Base-by-base conservation (phyloP, 2,113 vertebrate genomes). In the Lota lota region DNA sequence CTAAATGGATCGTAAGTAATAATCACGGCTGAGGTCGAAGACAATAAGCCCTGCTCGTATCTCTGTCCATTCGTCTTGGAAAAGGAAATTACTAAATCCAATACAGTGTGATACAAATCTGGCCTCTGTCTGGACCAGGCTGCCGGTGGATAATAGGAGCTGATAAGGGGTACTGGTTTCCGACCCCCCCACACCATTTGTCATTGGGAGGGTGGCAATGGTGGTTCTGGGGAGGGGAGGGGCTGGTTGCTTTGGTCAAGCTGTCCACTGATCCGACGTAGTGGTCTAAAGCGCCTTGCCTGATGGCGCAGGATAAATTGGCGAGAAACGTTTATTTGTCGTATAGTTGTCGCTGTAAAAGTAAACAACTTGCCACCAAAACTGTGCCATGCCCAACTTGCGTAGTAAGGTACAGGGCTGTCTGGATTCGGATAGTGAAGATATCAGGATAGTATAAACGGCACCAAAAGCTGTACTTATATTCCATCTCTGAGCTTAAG, bases 21-120 rank as follows among this genome's bases (percentile, higher is more conserved):
- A 88, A 86, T 83, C 83, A 71, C 54, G 58, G 61, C 17, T 19
- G 64, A n/a, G 82, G 84, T 85, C 83, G 80, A 70, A 83, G 85
- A 90, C 86, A 89, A 91, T 89, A 90, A 88, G 66, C 58, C 69
- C 65, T 63, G 54, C 16, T 54, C 36, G 76, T 88, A 92, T 90
- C 89, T 88, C 67, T 74, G 79, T 82, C 84, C 85, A 87, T 89
- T 91, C 61, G 73, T 88, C 89, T 91, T 82, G 76, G 74, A 56
- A 82, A 80, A 89, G 90, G 90, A 92, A 90, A 91, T 91, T 85
- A 91, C 85, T 89, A 82, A 88, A 88, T 90, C 85, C 88, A 88
- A 89, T 91, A 85, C 82, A 75, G 79, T 85, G 63, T 19, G 90
- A 91, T 90, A 89, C 75, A 74, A 83, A 91, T 91, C 89, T 76